A percentile compares a stretch with the other conserved stretches of the same genome.
Conservation (phyloP, 30 jellyfish, hydroid and myxozoan species). For the Phacellophora camtschatica region DNA sequence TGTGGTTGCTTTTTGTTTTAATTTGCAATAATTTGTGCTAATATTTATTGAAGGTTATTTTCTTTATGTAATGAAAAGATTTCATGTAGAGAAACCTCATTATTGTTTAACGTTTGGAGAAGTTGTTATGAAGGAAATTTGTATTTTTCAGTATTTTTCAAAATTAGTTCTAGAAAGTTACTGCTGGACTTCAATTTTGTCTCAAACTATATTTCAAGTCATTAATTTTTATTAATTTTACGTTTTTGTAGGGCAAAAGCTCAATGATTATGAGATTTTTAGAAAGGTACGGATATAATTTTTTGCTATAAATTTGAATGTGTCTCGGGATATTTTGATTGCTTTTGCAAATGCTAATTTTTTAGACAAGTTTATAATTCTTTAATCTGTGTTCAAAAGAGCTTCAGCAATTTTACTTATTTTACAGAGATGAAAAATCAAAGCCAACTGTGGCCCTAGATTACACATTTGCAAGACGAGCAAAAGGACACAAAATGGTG, state of each 20-base stretch:
- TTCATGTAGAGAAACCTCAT: too few relatives aligned
- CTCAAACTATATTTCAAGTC: too few relatives aligned
- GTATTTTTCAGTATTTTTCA: too few relatives aligned
- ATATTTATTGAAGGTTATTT: neutral
- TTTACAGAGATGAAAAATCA: slow-evolving; percentile 75
- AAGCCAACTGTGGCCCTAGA: slow-evolving; percentile 87
- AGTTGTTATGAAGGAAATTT: too few relatives aligned
- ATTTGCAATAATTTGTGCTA: neutral
- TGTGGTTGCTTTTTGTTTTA: neutral
- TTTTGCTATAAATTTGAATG: too few relatives aligned
- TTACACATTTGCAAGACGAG: slow-evolving; percentile 68
- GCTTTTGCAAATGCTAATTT: neutral
- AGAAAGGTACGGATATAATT: slow-evolving; percentile 25
- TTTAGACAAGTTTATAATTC: too few relatives aligned
- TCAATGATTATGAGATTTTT: slow-evolving; percentile 58
- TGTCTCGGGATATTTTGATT: neutral
- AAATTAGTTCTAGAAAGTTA: neutral
- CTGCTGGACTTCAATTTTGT: too few relatives aligned
- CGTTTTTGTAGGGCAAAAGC: slow-evolving; percentile 52
- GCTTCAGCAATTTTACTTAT: too few relatives aligned
- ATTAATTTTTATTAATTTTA: too few relatives aligned
- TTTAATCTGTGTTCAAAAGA: too few relatives aligned
- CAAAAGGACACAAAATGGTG: slow-evolving; percentile 78
- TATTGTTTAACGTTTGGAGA: too few relatives aligned
- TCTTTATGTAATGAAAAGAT: too few relatives aligned